Percentiles rank a stretch among this genome's conserved stretches.
Evolutionary conservation across 2,113 vertebrate genomes (phyloP).

Genomic region (Formicarius rufipectus): DNA sequence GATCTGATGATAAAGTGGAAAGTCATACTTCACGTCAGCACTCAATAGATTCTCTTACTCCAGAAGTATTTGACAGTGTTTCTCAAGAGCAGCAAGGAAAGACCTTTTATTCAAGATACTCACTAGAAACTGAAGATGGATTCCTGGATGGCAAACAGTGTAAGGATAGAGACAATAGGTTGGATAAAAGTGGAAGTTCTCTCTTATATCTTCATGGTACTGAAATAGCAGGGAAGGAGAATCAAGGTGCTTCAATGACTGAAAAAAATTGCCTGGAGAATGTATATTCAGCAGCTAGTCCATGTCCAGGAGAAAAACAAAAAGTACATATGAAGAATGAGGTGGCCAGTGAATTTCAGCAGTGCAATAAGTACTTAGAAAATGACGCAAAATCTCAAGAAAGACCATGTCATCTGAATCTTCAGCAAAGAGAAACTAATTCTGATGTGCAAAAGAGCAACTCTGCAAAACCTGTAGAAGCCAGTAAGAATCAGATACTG

Average conservation of each 20-base stretch:
- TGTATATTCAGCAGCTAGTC: not conserved
- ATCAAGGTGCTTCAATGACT: conserved; percentile 16
- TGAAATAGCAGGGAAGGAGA: conserved; percentile 34
- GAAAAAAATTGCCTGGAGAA: conserved; percentile 14
- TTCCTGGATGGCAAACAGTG: conserved; percentile 36
- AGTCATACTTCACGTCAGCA: conserved; percentile 70
- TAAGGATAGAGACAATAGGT: conserved; percentile 12
- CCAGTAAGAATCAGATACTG: conserved; percentile 81
- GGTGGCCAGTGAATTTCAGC: conserved; percentile 36
- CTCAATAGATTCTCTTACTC: conserved; percentile 65
- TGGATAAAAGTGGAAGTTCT: conserved; percentile 1
- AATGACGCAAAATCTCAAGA: conserved; percentile 85
- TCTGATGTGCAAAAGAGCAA: conserved; percentile 77
- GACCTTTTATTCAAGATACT: conserved; percentile 44
- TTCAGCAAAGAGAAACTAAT: conserved; percentile 82
- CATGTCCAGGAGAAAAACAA: conserved; percentile 23
- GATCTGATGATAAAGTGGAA: conserved; percentile 86
- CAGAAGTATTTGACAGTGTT: conserved; percentile 87
- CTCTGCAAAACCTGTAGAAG: conserved; percentile 76
- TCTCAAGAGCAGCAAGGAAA: conserved; percentile 63
- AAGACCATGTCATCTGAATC: conserved; percentile 91
- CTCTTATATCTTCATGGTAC: not conserved
- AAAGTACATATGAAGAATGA: conserved; percentile 15
- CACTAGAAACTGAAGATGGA: conserved; percentile 50
- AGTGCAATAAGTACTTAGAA: conserved; percentile 62